Evolutionary conservation across 1,140 invertebrate genomes (phyloP), one percentile per base, ranked within the genome.

Genomic region (Drosophila nikananu): DNA sequence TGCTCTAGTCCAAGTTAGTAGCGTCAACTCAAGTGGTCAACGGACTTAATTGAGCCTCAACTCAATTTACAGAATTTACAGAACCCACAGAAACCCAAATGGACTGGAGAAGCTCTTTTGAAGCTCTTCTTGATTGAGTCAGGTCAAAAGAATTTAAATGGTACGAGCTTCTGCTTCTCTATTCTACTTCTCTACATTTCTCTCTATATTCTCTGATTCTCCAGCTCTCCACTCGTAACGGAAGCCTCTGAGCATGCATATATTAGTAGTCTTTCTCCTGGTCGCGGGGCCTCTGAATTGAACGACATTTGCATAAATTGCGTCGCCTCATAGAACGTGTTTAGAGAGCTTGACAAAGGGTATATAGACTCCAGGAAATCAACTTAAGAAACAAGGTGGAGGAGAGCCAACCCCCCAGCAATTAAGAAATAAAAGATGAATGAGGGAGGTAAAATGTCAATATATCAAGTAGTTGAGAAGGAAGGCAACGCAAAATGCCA

Each of bases 61-160:
- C 76, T 74, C 72, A 83, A 87, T 87, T 83, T 83, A 86, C 58
- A 48, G 58, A 51, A 74, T 59, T 64, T 64, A 63, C 49, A 52
- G 35, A 59, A 41, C 52, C 30, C 41, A 32, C 30, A 30, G 27
- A 25, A 66, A 55, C 59, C 23, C 25, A 32, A 41, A 23, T 48
- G 32, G 55, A 48, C 62, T 62, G 48, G 62, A 65, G 62, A 61
- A 75, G 78, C 82, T 81, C 32, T 10, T 57, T 64, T 62, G 74
- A 91, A 91, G 87, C 89, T 77, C 51, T 78, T 68, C 89, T 91
- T 91, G 87, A 91, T 91, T 91, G 87, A 91, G 87, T 91, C 87
- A 91, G 87, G 87, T 91, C 87, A 91, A 91, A 91, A 91, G 81
- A 91, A 91, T 91, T 91, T 91, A 91, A 91, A 81, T 76, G 78